Percentiles rank a stretch among this genome's conserved stretches.
Conservation (phyloP, 2,797 vertebrate species). For the Pachyuromys duprasi region DNA sequence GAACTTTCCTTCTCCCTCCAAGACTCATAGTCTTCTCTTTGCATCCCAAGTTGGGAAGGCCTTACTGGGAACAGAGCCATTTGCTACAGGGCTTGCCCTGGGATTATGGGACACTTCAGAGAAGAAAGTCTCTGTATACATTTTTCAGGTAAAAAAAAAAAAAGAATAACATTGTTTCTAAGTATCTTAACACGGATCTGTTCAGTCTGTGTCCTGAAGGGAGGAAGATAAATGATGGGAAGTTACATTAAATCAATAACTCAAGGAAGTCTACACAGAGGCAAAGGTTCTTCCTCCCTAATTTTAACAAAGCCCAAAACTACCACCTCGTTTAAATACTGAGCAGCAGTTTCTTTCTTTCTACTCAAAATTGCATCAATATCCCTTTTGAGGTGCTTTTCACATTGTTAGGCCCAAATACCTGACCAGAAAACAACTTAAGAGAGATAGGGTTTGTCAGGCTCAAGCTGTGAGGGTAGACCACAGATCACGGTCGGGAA, state of each 20-base stretch:
- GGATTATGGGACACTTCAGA: neutral
- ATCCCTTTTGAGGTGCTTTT: neutral
- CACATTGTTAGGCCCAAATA: neutral
- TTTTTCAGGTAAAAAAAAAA: neutral
- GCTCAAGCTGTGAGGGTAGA: neutral
- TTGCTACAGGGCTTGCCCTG: neutral
- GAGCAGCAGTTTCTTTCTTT: neutral
- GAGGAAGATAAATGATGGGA: neutral
- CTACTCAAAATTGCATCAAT: neutral
- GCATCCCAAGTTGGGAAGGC: neutral
- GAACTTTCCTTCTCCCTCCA: conserved; percentile 23
- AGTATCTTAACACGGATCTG: neutral
- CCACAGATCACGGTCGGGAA: neutral
- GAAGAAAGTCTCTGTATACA: neutral
- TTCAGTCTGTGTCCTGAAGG: neutral
- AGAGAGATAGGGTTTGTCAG: neutral
- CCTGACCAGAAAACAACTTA: neutral
- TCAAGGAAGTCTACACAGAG: neutral
- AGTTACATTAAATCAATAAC: conserved; percentile 1
- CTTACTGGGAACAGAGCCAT: neutral
- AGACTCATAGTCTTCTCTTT: conserved; percentile 47
- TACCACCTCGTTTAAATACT: neutral
- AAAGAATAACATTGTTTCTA: conserved; percentile 8
- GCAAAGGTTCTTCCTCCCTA: neutral
- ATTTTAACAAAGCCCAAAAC: conserved; percentile 25